Percentiles rank a stretch among this genome's conserved stretches.
Evolutionary conservation across 2,113 vertebrate species (phyloP).

Genomic region (Caranx melampygus): DNA sequence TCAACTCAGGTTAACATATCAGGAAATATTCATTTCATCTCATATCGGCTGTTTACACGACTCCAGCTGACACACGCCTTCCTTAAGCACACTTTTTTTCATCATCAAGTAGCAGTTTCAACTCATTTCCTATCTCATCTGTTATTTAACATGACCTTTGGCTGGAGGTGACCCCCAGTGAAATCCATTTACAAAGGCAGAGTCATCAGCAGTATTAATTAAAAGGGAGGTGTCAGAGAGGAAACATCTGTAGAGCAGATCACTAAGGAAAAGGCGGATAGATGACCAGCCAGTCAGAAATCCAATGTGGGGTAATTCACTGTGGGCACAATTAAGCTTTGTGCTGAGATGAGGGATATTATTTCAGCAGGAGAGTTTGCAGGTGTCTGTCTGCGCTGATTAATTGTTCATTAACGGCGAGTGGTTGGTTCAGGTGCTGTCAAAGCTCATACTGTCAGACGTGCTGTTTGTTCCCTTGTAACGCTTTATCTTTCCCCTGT

Average conservation of each 20-base stretch:
- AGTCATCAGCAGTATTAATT: conserved; percentile 45
- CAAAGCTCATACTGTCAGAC: conserved; percentile 6
- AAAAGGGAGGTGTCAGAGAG: background rate
- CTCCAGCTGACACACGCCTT: background rate
- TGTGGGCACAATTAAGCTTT: conserved; percentile 31
- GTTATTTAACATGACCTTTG: conserved; percentile 45
- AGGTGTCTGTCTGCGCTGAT: conserved; percentile 45
- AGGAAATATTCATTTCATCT: background rate
- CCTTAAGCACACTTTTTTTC: background rate
- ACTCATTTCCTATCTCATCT: conserved; percentile 4
- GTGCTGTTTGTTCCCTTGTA: conserved; percentile 31
- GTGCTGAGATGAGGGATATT: conserved; percentile 43
- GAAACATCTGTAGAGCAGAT: background rate
- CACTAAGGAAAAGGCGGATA: conserved; percentile 16
- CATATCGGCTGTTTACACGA: background rate
- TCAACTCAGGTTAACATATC: background rate
- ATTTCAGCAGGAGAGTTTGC: conserved; percentile 42
- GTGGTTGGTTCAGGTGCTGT: conserved; percentile 28
- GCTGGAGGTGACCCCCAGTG: conserved; percentile 20
- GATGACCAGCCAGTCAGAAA: conserved; percentile 41
- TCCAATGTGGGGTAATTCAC: conserved; percentile 35
- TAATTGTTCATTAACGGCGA: conserved; percentile 44
- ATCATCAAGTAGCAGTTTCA: background rate
- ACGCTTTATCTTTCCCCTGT: background rate
- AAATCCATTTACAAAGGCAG: conserved; percentile 31